These are phyloP conservation scores for Melanotus villosus DNA, from an alignment of 2,888 invertebrate genomes.

Conservation along the genomic window DNA sequence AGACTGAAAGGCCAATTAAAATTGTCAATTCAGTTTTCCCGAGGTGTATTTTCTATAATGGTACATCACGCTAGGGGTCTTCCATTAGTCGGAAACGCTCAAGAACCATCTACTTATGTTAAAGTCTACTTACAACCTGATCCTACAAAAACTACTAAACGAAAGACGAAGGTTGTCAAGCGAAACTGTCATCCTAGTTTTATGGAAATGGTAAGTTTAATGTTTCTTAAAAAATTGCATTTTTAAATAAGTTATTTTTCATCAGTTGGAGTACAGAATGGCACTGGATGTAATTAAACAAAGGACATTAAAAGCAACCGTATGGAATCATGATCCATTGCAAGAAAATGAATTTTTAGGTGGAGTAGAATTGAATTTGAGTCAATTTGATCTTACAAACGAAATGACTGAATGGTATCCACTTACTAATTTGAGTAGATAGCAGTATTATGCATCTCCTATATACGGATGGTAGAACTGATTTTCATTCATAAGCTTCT, in stretches of 20 bases:
- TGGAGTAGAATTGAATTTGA: constrained; percentile 87
- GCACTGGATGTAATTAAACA: constrained; percentile 83
- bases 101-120: constrained; percentile 91
- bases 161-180: constrained; percentile 95
- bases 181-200: constrained; percentile 96
- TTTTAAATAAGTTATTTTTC: constrained; percentile 42
- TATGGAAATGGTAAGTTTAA: constrained; percentile 91
- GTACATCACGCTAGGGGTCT: constrained; percentile 93
- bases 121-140: constrained; percentile 96
- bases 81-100: constrained; percentile 82
- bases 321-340: constrained; percentile 94
- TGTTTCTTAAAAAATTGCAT: neutral
- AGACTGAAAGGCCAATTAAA: constrained; percentile 82
- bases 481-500: neutral
- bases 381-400: constrained; percentile 79
- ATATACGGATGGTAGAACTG: neutral
- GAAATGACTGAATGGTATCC: constrained; percentile 93
- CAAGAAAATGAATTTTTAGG: constrained; percentile 97
- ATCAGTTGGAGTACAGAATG: constrained; percentile 89
- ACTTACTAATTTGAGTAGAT: constrained; percentile 68
- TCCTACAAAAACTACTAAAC: constrained; percentile 91
- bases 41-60: constrained; percentile 84
- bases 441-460: constrained; percentile 42
- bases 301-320: constrained; percentile 89
- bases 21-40: constrained; percentile 82